phyloP scores from a whole-genome alignment of 2,797 vertebrate species.

The Holocentrus rufus region DNA sequence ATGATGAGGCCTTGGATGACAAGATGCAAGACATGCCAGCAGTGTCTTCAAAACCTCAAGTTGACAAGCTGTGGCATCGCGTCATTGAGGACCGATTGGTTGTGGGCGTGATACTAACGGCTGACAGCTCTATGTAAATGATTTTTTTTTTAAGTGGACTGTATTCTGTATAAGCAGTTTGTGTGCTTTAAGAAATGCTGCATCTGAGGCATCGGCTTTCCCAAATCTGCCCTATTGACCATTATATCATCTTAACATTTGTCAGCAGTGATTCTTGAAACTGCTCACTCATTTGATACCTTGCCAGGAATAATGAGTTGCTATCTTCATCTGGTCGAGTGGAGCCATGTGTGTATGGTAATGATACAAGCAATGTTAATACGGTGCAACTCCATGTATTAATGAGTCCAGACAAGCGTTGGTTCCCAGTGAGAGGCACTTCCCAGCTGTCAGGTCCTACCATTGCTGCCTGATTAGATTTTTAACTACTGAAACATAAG shows the following conservation, averaged over 20 bases:
- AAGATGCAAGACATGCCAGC: slow-evolving; percentile 59
- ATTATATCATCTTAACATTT: slow-evolving; percentile 17
- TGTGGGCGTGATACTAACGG: slow-evolving; percentile 84
- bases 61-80: slow-evolving; percentile 89
- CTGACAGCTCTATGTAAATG: slow-evolving; percentile 83
- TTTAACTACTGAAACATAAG: slow-evolving; percentile 25
- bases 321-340: slow-evolving; percentile 23
- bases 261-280: slow-evolving; percentile 8
- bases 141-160: slow-evolving; percentile 29
- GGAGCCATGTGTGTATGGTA: slow-evolving; percentile 24
- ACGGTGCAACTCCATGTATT: slow-evolving; percentile 15
- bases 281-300: slow-evolving; percentile 14
- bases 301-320: slow-evolving; percentile 27
- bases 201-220: not conserved
- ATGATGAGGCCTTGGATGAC: slow-evolving; percentile 52
- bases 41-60: slow-evolving; percentile 72
- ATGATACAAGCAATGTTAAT: slow-evolving; percentile 36
- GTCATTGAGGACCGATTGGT: slow-evolving; percentile 85
- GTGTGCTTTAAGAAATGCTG: not conserved
- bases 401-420: slow-evolving; percentile 29
- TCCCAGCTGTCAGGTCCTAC: slow-evolving; percentile 36
- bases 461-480: slow-evolving; percentile 25
- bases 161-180: not conserved
- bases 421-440: slow-evolving; percentile 5
- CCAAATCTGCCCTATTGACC: slow-evolving; percentile 15